Percentiles rank a stretch among this genome's conserved stretches.
These are phyloP conservation scores for Corythornis cristatus DNA, from an alignment of 2,113 vertebrate genomes.

Conservation along the genomic window DNA sequence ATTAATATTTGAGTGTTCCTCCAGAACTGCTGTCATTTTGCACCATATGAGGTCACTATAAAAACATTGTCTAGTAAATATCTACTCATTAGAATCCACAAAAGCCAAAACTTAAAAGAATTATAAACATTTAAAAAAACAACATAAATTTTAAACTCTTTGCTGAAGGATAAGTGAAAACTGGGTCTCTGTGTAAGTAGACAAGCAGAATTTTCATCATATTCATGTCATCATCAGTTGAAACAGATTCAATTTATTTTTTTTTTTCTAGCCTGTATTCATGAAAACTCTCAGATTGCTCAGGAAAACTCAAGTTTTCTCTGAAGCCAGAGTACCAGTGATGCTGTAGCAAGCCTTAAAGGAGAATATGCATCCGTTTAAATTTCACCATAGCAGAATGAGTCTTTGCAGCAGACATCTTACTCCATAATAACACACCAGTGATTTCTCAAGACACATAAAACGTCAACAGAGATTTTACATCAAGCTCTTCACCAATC, in stretches of 20 bases:
- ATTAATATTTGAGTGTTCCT: neutral
- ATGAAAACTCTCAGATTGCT: neutral
- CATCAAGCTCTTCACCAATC: neutral
- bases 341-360: neutral
- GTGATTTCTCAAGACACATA: neutral
- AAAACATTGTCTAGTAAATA: neutral
- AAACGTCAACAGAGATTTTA: neutral
- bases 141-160: neutral
- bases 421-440: neutral
- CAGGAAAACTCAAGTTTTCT: neutral
- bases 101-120: neutral
- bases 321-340: neutral
- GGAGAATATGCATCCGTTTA: neutral
- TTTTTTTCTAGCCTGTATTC: neutral
- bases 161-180: neutral
- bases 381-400: neutral
- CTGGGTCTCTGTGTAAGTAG: neutral
- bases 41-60: neutral
- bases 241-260: neutral
- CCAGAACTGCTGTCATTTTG: neutral
- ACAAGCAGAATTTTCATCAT: neutral
- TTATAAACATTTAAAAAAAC: neutral
- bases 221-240: no score
- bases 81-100: neutral
- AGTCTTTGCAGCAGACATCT: neutral